These are phyloP conservation scores for Melanocharis versteri DNA, from an alignment of 2,113 vertebrate genomes.

Conservation along the genomic window DNA sequence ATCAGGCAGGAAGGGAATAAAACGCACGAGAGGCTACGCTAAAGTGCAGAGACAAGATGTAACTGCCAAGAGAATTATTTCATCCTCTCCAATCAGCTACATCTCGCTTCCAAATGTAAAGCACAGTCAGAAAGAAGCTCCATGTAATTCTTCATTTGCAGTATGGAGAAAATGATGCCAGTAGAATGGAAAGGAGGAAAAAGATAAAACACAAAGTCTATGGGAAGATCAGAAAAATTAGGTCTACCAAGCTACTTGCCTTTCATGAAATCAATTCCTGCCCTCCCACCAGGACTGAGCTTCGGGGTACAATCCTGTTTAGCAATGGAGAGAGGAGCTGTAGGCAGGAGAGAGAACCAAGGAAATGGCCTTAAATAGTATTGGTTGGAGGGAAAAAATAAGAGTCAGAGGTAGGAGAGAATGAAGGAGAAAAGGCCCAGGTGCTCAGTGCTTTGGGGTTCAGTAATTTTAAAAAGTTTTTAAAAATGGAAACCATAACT, in stretches of 20 bases:
- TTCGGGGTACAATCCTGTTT: not conserved
- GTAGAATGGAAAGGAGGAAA: not conserved
- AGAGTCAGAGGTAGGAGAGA: not conserved
- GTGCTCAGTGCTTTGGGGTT: not conserved
- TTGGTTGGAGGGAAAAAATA: not conserved
- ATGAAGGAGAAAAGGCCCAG: not conserved
- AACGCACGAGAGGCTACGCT: not conserved
- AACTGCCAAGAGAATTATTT: slow-evolving; percentile 27
- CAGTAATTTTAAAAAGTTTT: not conserved
- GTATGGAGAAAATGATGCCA: not conserved
- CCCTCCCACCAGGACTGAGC: not conserved
- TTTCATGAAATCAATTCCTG: not conserved
- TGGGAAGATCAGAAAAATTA: not conserved
- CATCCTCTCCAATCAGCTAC: not conserved
- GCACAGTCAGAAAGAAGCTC: not conserved
- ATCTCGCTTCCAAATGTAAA: not conserved
- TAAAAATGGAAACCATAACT: not conserved
- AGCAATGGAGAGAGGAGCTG: not conserved
- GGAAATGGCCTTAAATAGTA: not conserved
- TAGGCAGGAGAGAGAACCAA: not conserved
- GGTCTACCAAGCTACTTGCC: not conserved
- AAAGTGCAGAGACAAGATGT: not conserved
- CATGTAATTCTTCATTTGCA: not conserved
- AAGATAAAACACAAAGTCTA: not conserved
- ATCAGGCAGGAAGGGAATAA: not conserved